Evolutionary conservation across 1,140 invertebrate genomes (phyloP), one percentile per base, ranked within the genome.

Genomic region (Neocloeon triangulifer): DNA sequence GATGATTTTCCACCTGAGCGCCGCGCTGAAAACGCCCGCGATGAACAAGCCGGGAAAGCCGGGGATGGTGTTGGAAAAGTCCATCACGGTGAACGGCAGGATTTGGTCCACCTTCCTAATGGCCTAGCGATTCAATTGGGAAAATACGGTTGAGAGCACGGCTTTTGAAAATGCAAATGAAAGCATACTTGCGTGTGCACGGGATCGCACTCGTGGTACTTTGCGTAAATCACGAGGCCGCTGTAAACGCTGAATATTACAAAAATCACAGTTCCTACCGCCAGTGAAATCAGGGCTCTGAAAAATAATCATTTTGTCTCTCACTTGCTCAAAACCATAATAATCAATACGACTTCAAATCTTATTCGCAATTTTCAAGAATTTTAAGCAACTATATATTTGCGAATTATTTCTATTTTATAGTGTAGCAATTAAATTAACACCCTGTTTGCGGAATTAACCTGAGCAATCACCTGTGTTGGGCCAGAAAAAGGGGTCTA

Each of bases 1-100:
- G 15, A 14, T 17, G 20, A 19, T 18, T 32, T 5, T 14, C 22
- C 12, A 32, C 31, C 31, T 32, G 9, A 32, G 20, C 15, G 19
- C 16, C 10, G 31, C 31, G 9, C 31, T 32, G 13, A 32, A 32
- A 2, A 32, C 25, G 12, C 31, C 31, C 21, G 31, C 17, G 15
- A 32, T 16, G 12, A 32, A 32, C 8, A 32, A 8, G 6, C 31
- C 31, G 5, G 31, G 31, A 21, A 32, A 22, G n/a, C 31, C 31
- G 2, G 34, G 27, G 5, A 35, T 20, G 10, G 14, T 14, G 3
- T 22, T 19, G 7, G 10, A 20, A 32, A 32, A 32, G 12, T 31
- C 13, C 39, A 73, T 69, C 5, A 75, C 69, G 49, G 67, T 76
- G 30, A 71, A 58, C 0, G 73, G 72, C 35, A 77, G 47, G n/a